Evolutionary conservation across 2,797 vertebrate species (phyloP).

Genomic region (Pseudochaenichthys georgianus): DNA sequence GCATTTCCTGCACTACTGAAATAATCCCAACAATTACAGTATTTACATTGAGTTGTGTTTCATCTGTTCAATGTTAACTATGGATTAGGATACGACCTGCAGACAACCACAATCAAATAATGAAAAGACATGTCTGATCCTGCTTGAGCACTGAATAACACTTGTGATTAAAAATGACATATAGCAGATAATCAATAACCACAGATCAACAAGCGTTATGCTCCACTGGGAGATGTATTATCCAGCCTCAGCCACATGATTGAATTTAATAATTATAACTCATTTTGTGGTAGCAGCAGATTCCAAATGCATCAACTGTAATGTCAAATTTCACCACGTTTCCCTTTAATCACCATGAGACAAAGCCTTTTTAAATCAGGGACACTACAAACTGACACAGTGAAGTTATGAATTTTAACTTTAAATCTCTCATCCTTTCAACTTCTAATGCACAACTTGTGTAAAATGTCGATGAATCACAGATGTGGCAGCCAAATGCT

Average conservation of each 20-base stretch:
- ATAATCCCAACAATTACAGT: constrained; percentile 32
- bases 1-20: constrained; percentile 2
- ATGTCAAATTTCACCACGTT: constrained; percentile 9
- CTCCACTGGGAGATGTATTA: constrained; percentile 12
- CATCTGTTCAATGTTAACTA: constrained; percentile 4
- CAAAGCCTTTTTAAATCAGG: constrained; percentile 18
- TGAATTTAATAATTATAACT: constrained; percentile 40
- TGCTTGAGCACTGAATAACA: constrained; percentile 12
- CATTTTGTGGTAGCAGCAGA: constrained; percentile 17
- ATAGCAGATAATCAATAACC: constrained; percentile 37
- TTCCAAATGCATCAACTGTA: constrained; percentile 17
- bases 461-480: constrained; percentile 31
- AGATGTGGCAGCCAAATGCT: constrained; percentile 2
- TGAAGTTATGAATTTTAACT: constrained; percentile 17
- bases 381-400: constrained; percentile 9
- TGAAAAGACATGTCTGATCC: neutral
- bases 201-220: constrained; percentile 29
- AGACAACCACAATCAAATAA: constrained; percentile 21
- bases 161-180: constrained; percentile 35
- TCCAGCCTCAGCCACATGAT: constrained; percentile 23
- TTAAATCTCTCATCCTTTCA: constrained; percentile 22
- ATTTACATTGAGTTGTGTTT: constrained; percentile 23
- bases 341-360: constrained; percentile 20
- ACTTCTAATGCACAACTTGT: constrained; percentile 33
- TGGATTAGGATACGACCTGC: constrained; percentile 11